Conservation (phyloP, 2,113 vertebrate species). For the Proterorhinus semilunaris region DNA sequence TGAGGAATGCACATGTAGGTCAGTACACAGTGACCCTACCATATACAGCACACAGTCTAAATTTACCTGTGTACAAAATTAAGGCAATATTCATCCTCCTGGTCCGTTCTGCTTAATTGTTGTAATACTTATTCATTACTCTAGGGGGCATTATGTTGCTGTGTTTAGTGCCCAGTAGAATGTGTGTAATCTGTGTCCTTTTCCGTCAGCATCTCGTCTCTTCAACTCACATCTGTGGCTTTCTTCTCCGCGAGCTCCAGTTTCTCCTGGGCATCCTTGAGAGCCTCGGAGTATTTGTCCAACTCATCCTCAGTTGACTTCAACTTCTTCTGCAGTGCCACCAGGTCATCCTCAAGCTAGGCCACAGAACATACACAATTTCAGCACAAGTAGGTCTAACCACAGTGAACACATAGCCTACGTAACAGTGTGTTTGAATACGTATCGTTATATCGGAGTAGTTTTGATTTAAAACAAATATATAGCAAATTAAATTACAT, state of each 20-base stretch:
- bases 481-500: neutral
- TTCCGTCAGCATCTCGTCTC: neutral
- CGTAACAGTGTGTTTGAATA: too few species aligned
- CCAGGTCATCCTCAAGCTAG: slow-evolving; percentile 96
- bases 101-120: slow-evolving; percentile 35
- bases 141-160: neutral
- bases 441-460: too few species aligned
- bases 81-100: slow-evolving; percentile 20
- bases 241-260: slow-evolving; percentile 98
- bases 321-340: slow-evolving; percentile 96
- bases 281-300: slow-evolving; percentile 97
- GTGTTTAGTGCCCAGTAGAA: neutral
- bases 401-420: too few species aligned
- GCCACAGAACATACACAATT: slow-evolving; percentile 41
- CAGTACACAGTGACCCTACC: slow-evolving; percentile 76
- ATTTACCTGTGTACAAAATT: slow-evolving; percentile 78
- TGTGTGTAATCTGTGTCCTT: neutral
- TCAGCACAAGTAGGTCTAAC: slow-evolving; percentile 31
- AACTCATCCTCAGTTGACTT: slow-evolving; percentile 97
- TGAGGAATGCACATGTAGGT: slow-evolving; percentile 48
- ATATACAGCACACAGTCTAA: slow-evolving; percentile 90
- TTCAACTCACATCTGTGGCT: slow-evolving; percentile 92
- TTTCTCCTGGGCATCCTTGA: slow-evolving; percentile 99
- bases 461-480: too few species aligned
- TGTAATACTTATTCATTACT: slow-evolving; percentile 11